Evolutionary conservation across 2,797 vertebrate genomes (phyloP).

Genomic region (Pterois miles): DNA sequence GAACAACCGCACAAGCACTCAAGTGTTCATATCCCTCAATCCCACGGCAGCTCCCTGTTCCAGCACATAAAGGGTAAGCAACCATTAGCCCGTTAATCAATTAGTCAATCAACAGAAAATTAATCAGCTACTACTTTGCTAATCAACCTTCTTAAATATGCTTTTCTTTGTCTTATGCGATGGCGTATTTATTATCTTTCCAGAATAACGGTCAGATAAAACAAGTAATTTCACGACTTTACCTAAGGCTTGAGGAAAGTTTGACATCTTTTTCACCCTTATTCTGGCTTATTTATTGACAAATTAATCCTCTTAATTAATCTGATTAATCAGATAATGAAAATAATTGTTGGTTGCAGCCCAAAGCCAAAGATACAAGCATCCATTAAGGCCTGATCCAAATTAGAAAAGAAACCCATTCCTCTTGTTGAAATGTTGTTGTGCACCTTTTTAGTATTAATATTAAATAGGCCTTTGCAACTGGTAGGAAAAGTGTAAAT

Average conservation of each 20-base stretch:
- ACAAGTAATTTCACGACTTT: neutral
- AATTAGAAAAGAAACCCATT: neutral
- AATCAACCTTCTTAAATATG: neutral
- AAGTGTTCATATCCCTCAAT: neutral
- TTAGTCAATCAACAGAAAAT: neutral
- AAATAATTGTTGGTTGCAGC: neutral
- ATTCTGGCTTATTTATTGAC: neutral
- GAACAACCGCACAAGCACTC: neutral
- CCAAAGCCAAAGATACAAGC: neutral
- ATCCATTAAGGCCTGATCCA: neutral
- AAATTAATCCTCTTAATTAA: neutral
- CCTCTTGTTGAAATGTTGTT: constrained; percentile 1
- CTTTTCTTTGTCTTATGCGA: neutral
- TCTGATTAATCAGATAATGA: neutral
- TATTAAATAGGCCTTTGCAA: neutral
- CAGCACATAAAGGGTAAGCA: neutral
- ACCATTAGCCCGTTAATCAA: neutral
- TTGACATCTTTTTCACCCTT: neutral
- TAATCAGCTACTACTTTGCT: neutral
- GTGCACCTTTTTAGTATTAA: neutral
- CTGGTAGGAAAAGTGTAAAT: neutral
- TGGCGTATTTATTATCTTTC: neutral
- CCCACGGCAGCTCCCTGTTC: neutral
- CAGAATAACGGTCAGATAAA: neutral
- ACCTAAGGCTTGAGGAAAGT: neutral